Conservation (phyloP, 1,140 invertebrate genomes). For the Asbolus verrucosus region DNA sequence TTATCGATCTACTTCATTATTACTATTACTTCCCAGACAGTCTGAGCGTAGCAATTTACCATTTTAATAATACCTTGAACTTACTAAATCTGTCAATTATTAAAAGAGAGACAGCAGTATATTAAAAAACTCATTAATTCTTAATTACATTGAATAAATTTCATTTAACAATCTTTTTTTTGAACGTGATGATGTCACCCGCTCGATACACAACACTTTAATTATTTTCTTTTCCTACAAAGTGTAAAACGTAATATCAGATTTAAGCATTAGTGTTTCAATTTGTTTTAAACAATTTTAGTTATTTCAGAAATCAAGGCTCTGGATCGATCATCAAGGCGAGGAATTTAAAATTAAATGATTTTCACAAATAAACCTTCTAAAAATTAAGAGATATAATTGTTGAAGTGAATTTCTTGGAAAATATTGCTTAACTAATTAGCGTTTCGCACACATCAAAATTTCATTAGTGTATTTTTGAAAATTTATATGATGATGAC, state of each 20-base stretch:
- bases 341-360: background rate
- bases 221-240: no score
- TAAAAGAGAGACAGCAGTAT: background rate
- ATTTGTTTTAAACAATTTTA: no score
- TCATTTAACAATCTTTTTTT: no score
- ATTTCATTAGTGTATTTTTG: no score
- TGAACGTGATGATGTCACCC: no score
- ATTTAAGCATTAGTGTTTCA: no score
- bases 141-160: no score
- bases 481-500: no score
- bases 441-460: background rate
- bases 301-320: no score
- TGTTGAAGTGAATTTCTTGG: background rate
- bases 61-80: background rate
- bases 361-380: background rate
- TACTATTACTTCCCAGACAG: background rate
- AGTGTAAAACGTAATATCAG: no score
- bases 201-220: no score
- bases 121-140: background rate
- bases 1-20: no score
- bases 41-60: background rate
- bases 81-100: background rate
- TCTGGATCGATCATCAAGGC: background rate
- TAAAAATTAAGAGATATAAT: background rate
- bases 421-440: constrained; percentile 8